Conservation (phyloP, 1,140 invertebrate species). For the Diachasma alloeum region DNA sequence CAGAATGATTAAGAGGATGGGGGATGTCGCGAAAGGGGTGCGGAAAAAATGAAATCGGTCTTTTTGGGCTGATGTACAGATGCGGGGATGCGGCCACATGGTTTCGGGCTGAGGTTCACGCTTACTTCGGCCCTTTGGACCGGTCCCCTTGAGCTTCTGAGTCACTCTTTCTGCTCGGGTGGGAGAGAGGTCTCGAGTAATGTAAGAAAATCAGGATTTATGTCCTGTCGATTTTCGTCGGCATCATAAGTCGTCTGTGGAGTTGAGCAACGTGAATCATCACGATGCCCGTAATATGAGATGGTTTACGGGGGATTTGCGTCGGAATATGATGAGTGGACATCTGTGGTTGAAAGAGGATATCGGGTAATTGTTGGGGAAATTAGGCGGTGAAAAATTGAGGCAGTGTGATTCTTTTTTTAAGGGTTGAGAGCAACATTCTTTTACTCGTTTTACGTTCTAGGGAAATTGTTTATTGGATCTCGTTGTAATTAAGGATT, state of each 20-base stretch:
- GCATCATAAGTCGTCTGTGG: slow-evolving; percentile 30
- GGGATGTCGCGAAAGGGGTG: neutral
- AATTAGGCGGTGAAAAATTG: slow-evolving; percentile 17
- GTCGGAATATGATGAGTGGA: slow-evolving; percentile 42
- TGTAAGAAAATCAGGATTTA: slow-evolving; percentile 33
- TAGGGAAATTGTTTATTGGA: too few species aligned
- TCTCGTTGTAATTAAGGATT: too few species aligned
- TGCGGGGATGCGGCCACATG: slow-evolving; percentile 5
- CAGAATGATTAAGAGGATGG: neutral
- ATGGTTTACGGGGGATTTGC: slow-evolving; percentile 43
- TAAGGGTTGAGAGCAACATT: too few species aligned
- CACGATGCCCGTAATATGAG: slow-evolving; percentile 44
- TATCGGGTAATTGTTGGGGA: slow-evolving; percentile 41
- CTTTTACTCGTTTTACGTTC: too few species aligned
- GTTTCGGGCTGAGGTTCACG: neutral
- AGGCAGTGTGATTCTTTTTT: neutral
- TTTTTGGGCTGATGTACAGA: neutral
- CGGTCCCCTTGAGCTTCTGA: neutral
- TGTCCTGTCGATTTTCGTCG: slow-evolving; percentile 22
- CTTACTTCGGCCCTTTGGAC: neutral
- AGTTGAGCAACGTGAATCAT: slow-evolving; percentile 39
- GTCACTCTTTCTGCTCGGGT: neutral
- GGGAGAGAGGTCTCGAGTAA: neutral
- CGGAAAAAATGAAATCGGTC: slow-evolving; percentile 1
- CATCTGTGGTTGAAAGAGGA: slow-evolving; percentile 27